Evolutionary conservation across 2,888 invertebrate species (phyloP).

Genomic region (Ectemnius cavifrons): DNA sequence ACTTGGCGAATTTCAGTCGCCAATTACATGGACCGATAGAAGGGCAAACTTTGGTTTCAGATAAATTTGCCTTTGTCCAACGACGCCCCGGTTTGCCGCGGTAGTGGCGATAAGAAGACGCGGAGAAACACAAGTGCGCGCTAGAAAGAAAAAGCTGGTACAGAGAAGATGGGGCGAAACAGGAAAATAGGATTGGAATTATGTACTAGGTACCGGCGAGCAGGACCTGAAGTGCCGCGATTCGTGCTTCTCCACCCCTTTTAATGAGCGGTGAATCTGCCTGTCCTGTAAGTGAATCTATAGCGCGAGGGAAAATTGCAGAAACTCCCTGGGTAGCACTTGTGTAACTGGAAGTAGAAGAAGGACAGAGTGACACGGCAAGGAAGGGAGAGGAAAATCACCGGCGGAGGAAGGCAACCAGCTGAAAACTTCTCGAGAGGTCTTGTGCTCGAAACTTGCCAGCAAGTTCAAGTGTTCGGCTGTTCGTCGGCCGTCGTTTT

Average conservation of each 20-base stretch:
- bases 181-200: neutral
- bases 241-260: constrained; percentile 28
- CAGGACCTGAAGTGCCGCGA: neutral
- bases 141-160: constrained; percentile 9
- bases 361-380: neutral
- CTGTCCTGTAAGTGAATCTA: constrained; percentile 58
- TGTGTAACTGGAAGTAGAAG: constrained; percentile 7
- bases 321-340: constrained; percentile 29
- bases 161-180: neutral
- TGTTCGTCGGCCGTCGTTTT: constrained; percentile 31
- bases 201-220: too few relatives aligned
- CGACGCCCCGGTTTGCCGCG: constrained; percentile 14
- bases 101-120: too few relatives aligned
- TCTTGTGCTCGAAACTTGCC: constrained; percentile 57
- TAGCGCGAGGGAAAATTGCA: constrained; percentile 53
- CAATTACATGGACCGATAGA: neutral
- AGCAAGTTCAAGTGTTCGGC: constrained; percentile 48
- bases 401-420: constrained; percentile 39
- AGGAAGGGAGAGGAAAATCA: constrained; percentile 19
- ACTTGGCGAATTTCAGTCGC: neutral
- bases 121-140: too few relatives aligned
- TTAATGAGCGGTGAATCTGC: constrained; percentile 56
- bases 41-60: constrained; percentile 31
- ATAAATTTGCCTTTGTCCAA: constrained; percentile 34
- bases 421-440: constrained; percentile 64